Evolutionary conservation across 2,888 invertebrate genomes (phyloP), one percentile per base, ranked within the genome.

Genomic region (Sturmia bella): DNA sequence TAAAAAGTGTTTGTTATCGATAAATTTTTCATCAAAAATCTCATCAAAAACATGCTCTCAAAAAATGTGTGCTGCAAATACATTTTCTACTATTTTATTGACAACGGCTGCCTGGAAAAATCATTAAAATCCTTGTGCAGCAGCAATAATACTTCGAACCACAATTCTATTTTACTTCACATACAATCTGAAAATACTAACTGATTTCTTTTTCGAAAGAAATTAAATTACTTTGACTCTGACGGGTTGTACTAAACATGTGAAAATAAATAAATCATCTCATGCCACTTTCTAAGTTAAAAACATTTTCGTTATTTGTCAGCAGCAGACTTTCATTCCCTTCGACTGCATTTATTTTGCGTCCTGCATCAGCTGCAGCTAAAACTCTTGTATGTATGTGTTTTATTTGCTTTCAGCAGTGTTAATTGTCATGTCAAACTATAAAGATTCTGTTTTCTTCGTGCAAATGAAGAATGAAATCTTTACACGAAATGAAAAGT

Each of bases 371-470:
- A 77, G 70, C 70, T 70, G 74, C 15, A 27, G 12, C 19, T 27
- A 0, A 59, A 52, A 41, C 32, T 52, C 48, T 32, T 64, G 56
- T 48, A 13, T 19, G 7, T n/a, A 17, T n/a, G 13, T 61, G 3
- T 24, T 43, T 39, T 6, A 2, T 54, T 37, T n/a, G 13, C 15
- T 48, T 24, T 19, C 54, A 13, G 3, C n/a, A 7, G 72, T 73
- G 73, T 79, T 79, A 73, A 79, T 79, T 79, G 73, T 59, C 73
- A 59, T 79, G 78, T 79, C 78, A 79, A 77, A 57, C 45, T 50
- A 57, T 75, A 48, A 48, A 57, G 24, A 39, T 72, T 39, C n/a
- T 59, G 24, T 50, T 52, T 50, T 45, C 11, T 48, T 12, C 1
- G n/a, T 24, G 17, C 27, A 73, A 50, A 43, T 64, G 50, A 78